A percentile compares a stretch with the other conserved stretches of the same genome.
phyloP scores from a whole-genome alignment of 2,113 vertebrate species.

The Phyllostomus hastatus region DNA sequence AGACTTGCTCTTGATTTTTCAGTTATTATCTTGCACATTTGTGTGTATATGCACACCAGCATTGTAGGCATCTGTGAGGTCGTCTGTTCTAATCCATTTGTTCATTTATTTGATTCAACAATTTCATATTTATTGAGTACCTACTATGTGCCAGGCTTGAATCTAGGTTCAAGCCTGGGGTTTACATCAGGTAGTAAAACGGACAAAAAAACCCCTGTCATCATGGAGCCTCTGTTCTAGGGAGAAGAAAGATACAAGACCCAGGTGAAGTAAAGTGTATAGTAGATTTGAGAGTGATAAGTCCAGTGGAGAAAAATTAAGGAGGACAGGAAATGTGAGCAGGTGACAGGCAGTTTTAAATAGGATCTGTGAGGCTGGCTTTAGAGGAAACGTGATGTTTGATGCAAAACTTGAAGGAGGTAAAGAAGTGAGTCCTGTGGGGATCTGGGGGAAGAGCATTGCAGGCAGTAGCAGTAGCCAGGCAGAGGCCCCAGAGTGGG shows the following conservation, averaged over 20 bases:
- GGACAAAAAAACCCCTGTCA: background rate
- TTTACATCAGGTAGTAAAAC: background rate
- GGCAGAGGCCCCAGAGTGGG: background rate
- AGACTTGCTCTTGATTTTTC: background rate
- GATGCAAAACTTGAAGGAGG: background rate
- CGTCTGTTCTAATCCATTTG: background rate
- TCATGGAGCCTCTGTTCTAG: background rate
- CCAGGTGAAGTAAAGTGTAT: background rate
- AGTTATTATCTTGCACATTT: background rate
- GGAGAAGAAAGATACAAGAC: background rate
- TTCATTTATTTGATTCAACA: background rate
- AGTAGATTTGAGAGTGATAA: background rate
- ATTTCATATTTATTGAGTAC: background rate
- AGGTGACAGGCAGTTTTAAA: background rate
- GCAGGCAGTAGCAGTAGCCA: background rate
- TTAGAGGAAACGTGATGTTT: background rate
- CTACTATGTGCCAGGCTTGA: background rate
- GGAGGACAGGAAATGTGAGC: background rate
- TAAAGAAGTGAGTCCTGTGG: background rate
- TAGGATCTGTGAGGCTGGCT: background rate
- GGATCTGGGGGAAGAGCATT: background rate
- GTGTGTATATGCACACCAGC: accelerated
- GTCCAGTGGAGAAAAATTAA: background rate
- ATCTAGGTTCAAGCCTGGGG: background rate
- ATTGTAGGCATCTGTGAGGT: background rate